Conservation (phyloP, 35 echinoderm and acorn worm genomes). For the Ophioderma brevispina region DNA sequence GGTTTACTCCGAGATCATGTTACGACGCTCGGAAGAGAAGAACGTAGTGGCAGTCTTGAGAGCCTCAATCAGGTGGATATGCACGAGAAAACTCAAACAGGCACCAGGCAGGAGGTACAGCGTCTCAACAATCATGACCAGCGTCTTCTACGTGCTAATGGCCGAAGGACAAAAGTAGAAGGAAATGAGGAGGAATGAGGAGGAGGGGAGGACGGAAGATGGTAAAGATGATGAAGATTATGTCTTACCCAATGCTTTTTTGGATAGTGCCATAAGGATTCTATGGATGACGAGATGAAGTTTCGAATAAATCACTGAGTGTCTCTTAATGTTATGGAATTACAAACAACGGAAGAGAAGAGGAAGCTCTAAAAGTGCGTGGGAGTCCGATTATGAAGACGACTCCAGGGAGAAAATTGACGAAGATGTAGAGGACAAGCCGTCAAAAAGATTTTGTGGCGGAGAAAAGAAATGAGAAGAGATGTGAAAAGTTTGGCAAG, state of each 20-base stretch:
- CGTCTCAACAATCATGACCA: constrained; percentile 28
- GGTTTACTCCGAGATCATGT: not conserved
- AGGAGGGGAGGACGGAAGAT: not conserved
- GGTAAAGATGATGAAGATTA: constrained; percentile 7
- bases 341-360: constrained; percentile 40
- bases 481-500: constrained; percentile 50
- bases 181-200: constrained; percentile 6
- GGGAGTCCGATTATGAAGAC: constrained; percentile 80
- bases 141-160: constrained; percentile 24
- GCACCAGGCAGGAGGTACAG: constrained; percentile 50
- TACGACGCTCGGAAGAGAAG: constrained; percentile 34
- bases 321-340: constrained; percentile 63
- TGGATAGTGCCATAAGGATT: constrained; percentile 18
- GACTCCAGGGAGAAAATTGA: constrained; percentile 53
- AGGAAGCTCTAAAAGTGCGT: constrained; percentile 71
- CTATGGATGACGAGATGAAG: constrained; percentile 43
- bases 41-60: constrained; percentile 59
- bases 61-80: constrained; percentile 50
- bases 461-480: constrained; percentile 85
- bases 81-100: constrained; percentile 39
- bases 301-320: constrained; percentile 52
- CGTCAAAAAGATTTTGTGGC: constrained; percentile 77
- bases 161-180: not conserved
- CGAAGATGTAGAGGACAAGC: constrained; percentile 79
- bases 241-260: constrained; percentile 26